Evolutionary conservation across 2,797 vertebrate genomes (phyloP).

Genomic region (Streptopelia turtur): DNA sequence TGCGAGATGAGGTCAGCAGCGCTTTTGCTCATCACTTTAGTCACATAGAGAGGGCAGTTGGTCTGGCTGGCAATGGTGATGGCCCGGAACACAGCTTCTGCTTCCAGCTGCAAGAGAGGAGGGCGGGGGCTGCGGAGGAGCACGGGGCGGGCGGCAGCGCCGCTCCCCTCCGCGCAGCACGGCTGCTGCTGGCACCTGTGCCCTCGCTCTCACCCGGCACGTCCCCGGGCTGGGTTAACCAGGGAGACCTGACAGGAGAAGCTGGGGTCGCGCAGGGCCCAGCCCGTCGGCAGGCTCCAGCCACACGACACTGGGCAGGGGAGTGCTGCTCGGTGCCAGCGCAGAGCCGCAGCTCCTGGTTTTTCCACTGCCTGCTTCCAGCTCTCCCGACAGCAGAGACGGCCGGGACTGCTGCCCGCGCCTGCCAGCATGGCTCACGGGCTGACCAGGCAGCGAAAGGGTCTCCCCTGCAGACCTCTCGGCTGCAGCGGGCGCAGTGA

Average conservation of each 20-base stretch:
- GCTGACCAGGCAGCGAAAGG: background rate
- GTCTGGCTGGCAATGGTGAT: slow-evolving; percentile 98
- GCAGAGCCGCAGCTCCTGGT: background rate
- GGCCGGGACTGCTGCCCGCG: background rate
- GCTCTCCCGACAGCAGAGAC: background rate
- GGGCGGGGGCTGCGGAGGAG: background rate
- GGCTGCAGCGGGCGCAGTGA: background rate
- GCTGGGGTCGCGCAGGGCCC: rapidly evolving
- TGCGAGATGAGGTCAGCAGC: slow-evolving; percentile 97
- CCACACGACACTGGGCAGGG: background rate
- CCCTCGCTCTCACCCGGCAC: background rate
- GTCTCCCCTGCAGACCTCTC: background rate
- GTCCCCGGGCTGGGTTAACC: background rate
- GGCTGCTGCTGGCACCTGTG: background rate
- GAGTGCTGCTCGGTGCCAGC: background rate
- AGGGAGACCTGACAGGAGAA: background rate
- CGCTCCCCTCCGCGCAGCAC: background rate
- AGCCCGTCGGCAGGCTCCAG: background rate
- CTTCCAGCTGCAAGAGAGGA: slow-evolving; percentile 87
- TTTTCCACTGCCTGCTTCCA: background rate
- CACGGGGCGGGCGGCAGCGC: background rate
- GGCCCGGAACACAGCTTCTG: slow-evolving; percentile 96
- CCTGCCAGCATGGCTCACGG: background rate
- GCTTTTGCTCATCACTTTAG: slow-evolving; percentile 98
- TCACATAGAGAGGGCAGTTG: slow-evolving; percentile 97